Evolutionary conservation across 2,113 vertebrate species (phyloP).

Genomic region (Cygnus buccinator): DNA sequence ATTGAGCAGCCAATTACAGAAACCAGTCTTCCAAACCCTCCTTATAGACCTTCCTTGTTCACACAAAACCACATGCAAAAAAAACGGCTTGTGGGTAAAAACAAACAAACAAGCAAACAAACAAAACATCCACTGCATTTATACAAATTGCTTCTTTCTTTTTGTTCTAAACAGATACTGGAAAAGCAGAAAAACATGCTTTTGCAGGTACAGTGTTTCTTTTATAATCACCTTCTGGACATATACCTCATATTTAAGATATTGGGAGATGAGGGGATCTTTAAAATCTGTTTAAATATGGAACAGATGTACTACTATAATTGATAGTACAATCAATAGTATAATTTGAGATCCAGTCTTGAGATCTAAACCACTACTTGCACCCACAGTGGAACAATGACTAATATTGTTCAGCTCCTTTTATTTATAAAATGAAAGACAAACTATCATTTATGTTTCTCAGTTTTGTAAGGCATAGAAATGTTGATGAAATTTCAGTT

Average conservation of each 20-base stretch:
- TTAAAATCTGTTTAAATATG: not conserved
- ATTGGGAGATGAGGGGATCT: not conserved
- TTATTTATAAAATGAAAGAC: not conserved
- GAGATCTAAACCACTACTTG: not conserved
- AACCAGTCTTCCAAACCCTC: not conserved
- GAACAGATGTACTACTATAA: not conserved
- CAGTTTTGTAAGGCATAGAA: not conserved
- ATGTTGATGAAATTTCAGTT: not conserved
- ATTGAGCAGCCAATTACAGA: not conserved
- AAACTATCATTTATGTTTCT: not conserved
- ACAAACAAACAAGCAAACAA: not conserved
- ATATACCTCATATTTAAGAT: not conserved
- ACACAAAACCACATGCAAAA: not conserved
- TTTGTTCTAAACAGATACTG: not conserved
- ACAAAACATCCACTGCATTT: not conserved
- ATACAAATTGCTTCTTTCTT: not conserved
- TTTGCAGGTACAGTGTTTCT: not conserved
- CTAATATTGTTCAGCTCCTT: not conserved
- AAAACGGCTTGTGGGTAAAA: not conserved
- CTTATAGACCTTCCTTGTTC: rapidly evolving
- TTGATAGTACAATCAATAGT: not conserved
- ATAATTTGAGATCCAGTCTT: not conserved
- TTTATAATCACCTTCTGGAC: not conserved
- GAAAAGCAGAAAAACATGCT: not conserved
- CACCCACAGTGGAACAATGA: not conserved